phyloP scores from a whole-genome alignment of 2,888 invertebrate genomes.

The Itoplectis maculator region DNA sequence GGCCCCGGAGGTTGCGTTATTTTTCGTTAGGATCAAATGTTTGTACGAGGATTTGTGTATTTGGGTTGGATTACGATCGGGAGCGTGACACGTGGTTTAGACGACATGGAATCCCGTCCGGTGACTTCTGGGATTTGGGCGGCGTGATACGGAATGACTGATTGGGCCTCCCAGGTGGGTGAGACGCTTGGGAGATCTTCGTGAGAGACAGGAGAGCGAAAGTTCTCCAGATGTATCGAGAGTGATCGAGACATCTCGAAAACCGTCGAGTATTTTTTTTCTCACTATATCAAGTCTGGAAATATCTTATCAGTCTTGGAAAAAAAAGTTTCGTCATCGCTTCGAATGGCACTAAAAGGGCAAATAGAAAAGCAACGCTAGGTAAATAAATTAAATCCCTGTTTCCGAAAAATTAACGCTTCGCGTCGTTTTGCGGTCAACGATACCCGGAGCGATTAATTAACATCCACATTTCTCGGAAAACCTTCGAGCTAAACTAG shows the following conservation, averaged over 20 bases:
- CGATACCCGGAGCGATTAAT: slow-evolving; percentile 1
- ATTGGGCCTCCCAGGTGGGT: not conserved
- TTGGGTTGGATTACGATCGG: not conserved
- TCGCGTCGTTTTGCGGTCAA: not conserved
- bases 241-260: not conserved
- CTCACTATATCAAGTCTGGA: not conserved
- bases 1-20: not conserved
- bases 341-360: not conserved
- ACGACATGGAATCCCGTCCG: not conserved
- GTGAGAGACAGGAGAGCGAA: not conserved
- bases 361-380: not conserved
- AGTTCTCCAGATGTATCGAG: not conserved
- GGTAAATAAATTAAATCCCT: not conserved
- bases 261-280: not conserved
- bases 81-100: not conserved
- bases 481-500: slow-evolving; percentile 39
- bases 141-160: not conserved
- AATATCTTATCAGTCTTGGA: not conserved
- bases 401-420: not conserved
- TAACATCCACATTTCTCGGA: slow-evolving; percentile 39
- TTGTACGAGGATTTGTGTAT: not conserved
- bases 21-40: not conserved
- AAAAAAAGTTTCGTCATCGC: not conserved
- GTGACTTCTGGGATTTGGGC: not conserved
- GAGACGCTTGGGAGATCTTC: too few relatives aligned